Conservation (phyloP, 2,797 vertebrate genomes). For the Sebastes kiyomatsui region DNA sequence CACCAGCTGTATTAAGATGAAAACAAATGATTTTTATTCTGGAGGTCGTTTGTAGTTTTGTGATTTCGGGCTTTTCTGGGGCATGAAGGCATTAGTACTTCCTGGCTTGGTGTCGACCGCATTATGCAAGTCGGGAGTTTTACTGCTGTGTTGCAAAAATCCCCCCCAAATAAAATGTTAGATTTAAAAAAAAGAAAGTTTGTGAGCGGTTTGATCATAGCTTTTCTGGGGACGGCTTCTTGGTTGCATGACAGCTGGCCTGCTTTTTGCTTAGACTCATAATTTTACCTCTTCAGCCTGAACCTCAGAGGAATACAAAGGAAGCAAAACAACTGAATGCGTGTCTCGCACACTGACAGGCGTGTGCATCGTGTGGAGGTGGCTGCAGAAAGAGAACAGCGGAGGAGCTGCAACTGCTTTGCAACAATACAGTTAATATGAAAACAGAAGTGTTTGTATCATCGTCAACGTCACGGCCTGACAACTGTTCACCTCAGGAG, state of each 20-base stretch:
- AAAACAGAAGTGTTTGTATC: background rate
- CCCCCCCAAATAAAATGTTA: constrained; percentile 12
- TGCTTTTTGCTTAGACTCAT: constrained; percentile 47
- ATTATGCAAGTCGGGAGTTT: constrained; percentile 8
- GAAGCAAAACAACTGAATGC: constrained; percentile 6
- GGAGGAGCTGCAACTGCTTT: background rate
- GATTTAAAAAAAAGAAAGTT: constrained; percentile 6
- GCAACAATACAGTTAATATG: background rate
- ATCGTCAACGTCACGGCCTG: background rate
- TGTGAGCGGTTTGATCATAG: constrained; percentile 25
- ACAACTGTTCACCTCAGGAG: constrained; percentile 31
- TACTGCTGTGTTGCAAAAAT: constrained; percentile 17
- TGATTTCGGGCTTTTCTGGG: constrained; percentile 29
- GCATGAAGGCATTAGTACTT: constrained; percentile 28
- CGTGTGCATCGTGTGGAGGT: background rate
- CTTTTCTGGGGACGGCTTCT: constrained; percentile 4
- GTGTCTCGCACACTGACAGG: constrained; percentile 24
- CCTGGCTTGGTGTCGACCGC: constrained; percentile 1
- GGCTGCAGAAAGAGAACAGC: background rate
- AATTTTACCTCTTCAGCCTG: constrained; percentile 28
- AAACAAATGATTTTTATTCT: constrained; percentile 18
- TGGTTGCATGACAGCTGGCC: constrained; percentile 47
- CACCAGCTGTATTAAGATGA: constrained; percentile 32
- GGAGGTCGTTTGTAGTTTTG: constrained; percentile 14
- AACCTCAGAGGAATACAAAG: constrained; percentile 25